Evolutionary conservation across 2,797 vertebrate genomes (phyloP).

Genomic region (Rousettus madagascariensis): DNA sequence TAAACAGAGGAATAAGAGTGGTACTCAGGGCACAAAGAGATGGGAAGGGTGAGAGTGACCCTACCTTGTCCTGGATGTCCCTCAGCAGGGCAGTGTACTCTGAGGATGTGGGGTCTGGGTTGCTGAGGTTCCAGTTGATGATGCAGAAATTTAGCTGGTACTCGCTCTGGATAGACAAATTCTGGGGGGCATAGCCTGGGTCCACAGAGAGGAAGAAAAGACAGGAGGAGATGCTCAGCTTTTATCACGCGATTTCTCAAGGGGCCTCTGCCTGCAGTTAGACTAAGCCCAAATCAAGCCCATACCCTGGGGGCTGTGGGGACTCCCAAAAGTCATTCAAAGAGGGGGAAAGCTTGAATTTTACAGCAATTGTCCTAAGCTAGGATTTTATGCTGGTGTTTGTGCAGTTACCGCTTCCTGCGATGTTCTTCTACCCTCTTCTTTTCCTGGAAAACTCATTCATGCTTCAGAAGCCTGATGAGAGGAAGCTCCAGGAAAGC

Average conservation of each 20-base stretch:
- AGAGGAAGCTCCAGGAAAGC: neutral
- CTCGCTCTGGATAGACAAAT: neutral
- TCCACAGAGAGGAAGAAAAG: neutral
- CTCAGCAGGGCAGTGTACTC: neutral
- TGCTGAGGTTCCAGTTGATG: conserved; percentile 50
- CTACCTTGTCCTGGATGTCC: conserved; percentile 64
- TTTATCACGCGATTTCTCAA: neutral
- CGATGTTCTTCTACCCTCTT: neutral
- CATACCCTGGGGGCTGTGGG: fast-evolving
- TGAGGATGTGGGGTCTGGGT: neutral
- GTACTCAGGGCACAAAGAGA: neutral
- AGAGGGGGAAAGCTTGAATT: neutral
- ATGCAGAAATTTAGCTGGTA: conserved; percentile 66
- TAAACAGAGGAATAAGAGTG: neutral
- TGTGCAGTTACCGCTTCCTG: neutral
- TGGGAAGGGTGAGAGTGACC: neutral
- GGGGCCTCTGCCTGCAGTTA: neutral
- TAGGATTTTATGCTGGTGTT: neutral
- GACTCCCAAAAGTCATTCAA: neutral
- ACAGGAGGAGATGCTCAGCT: neutral
- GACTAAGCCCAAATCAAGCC: neutral
- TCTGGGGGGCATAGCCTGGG: conserved; percentile 21
- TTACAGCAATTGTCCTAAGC: neutral
- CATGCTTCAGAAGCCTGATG: neutral
- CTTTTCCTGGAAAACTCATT: neutral